phyloP scores from a whole-genome alignment of 2,888 invertebrate genomes.

The Ophion slaviceki region DNA sequence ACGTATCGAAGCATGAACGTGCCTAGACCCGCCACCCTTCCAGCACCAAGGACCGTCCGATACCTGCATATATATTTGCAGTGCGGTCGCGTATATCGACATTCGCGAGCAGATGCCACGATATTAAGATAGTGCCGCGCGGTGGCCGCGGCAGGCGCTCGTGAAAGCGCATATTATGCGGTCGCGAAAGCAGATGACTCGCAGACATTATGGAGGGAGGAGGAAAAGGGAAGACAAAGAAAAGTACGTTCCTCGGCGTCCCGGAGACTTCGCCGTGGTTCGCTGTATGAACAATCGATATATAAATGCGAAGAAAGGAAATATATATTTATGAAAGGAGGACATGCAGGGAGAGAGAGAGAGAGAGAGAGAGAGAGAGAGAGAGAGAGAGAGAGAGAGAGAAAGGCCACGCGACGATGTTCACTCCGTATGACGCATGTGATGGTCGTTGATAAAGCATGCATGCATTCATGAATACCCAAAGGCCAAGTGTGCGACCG shows the following conservation, averaged over 20 bases:
- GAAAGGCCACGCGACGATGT: conserved; percentile 47
- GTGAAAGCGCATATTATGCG: conserved; percentile 62
- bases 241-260: conserved; percentile 35
- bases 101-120: conserved; percentile 50
- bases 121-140: conserved; percentile 22
- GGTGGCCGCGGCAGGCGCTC: not conserved
- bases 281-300: conserved; percentile 58
- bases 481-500: conserved; percentile 56
- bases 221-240: conserved; percentile 22
- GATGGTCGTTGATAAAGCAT: conserved; percentile 54
- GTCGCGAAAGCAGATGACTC: conserved; percentile 69
- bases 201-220: conserved; percentile 69
- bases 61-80: not conserved
- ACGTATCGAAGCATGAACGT: not conserved
- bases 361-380: conserved; percentile 8
- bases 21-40: not conserved
- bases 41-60: not conserved
- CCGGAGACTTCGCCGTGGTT: conserved; percentile 46
- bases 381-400: not conserved
- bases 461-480: conserved; percentile 48
- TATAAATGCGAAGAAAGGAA: conserved; percentile 56
- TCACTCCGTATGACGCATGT: conserved; percentile 43
- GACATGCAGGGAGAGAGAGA: conserved; percentile 17
- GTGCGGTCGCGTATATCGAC: conserved; percentile 2
- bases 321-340: conserved; percentile 43